Evolutionary conservation across 2,888 invertebrate species (phyloP).

Genomic region (Meghimatium bilineatum): DNA sequence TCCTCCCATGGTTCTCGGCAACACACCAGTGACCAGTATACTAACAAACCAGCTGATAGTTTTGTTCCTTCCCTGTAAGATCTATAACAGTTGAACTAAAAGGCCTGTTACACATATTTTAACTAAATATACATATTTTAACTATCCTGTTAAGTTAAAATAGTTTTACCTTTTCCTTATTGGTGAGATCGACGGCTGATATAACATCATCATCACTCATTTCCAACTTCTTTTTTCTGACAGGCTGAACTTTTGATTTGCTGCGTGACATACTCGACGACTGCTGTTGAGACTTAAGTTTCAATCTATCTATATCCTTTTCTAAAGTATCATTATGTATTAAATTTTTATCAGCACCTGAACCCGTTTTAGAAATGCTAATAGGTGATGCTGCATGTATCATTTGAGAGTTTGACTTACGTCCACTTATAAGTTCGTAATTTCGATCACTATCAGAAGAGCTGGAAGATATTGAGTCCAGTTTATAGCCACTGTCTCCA

Average conservation of each 20-base stretch:
- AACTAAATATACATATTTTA: too few relatives aligned
- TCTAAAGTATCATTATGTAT: constrained; percentile 56
- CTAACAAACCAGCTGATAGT: not conserved
- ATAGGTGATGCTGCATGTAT: not conserved
- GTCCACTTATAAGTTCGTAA: not conserved
- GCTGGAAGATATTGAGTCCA: constrained; percentile 66
- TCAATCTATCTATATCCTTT: constrained; percentile 58
- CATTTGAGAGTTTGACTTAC: constrained; percentile 23
- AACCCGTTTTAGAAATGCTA: not conserved
- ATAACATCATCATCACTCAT: constrained; percentile 62
- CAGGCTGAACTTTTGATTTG: constrained; percentile 11
- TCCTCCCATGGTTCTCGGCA: too few relatives aligned
- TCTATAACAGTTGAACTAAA: too few relatives aligned
- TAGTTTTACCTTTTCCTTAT: constrained; percentile 69
- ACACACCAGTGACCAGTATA: too few relatives aligned
- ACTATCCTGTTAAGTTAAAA: too few relatives aligned
- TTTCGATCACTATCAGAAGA: constrained; percentile 34
- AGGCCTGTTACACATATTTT: too few relatives aligned
- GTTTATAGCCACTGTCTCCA: constrained; percentile 66
- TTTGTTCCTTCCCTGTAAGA: not conserved
- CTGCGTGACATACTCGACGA: not conserved
- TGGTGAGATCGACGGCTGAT: constrained; percentile 74
- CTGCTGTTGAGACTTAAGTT: constrained; percentile 49
- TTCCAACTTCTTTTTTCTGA: constrained; percentile 24
- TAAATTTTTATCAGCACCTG: constrained; percentile 17